These are phyloP conservation scores for Calliphora vicina DNA, from an alignment of 1,140 invertebrate genomes.

Conservation along the genomic window DNA sequence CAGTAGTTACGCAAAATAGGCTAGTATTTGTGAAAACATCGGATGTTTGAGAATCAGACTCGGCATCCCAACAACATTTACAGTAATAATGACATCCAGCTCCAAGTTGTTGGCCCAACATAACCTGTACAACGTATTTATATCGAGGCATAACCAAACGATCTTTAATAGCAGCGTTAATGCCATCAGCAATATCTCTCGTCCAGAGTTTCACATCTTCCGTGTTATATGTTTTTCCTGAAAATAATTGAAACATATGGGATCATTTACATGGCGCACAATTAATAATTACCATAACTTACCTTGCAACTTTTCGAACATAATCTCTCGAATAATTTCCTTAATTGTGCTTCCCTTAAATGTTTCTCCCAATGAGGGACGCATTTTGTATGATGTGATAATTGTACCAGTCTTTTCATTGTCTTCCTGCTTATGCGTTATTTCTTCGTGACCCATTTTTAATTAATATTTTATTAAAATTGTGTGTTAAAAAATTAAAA, in stretches of 20 bases:
- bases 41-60: slow-evolving; percentile 41
- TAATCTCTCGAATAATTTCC: slow-evolving; percentile 36
- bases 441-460: neutral
- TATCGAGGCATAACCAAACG: slow-evolving; percentile 39
- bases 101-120: slow-evolving; percentile 40
- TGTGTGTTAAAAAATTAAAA: no score
- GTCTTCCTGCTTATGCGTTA: neutral
- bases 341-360: slow-evolving; percentile 40
- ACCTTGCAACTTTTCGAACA: slow-evolving; percentile 41
- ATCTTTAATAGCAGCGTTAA: slow-evolving; percentile 36
- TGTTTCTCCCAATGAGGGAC: slow-evolving; percentile 33
- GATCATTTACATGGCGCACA: neutral
- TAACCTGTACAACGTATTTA: slow-evolving; percentile 44
- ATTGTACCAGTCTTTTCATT: neutral
- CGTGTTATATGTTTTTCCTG: slow-evolving; percentile 41
- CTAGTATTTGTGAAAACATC: slow-evolving; percentile 42
- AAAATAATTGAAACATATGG: slow-evolving; percentile 1
- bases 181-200: slow-evolving; percentile 39
- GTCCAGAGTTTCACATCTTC: slow-evolving; percentile 38
- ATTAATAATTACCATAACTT: neutral
- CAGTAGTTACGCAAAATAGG: slow-evolving; percentile 43
- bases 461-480: neutral
- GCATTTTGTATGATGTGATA: slow-evolving; percentile 39
- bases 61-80: slow-evolving; percentile 45
- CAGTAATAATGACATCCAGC: slow-evolving; percentile 41